Evolutionary conservation across 92 coral and sea anemone genomes (phyloP).

Genomic region (Heliopora coerulea): DNA sequence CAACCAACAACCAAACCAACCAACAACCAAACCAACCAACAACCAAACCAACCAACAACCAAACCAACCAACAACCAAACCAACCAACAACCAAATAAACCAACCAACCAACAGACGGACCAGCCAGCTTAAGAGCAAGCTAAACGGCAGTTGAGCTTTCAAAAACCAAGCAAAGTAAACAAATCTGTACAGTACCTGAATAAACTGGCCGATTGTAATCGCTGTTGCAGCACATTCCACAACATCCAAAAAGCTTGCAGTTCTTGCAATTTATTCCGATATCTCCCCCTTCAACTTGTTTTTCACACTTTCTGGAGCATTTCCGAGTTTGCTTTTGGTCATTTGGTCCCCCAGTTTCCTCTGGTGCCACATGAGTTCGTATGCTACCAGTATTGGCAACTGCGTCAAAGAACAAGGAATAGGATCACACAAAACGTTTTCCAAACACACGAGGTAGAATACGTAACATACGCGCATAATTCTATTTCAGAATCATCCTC

Average conservation of each 20-base stretch:
- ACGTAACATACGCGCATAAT: too few species aligned
- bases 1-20: neutral
- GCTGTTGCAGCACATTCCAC: slow-evolving; percentile 12
- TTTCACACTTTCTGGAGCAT: slow-evolving; percentile 15
- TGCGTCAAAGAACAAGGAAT: neutral
- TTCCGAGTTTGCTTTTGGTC: neutral
- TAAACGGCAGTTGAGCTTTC: too few species aligned
- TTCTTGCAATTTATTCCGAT: slow-evolving; percentile 3
- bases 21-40: neutral
- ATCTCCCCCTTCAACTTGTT: slow-evolving; percentile 11
- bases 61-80: neutral
- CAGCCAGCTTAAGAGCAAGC: neutral
- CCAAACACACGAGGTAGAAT: too few species aligned
- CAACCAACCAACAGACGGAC: neutral
- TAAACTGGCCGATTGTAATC: slow-evolving; percentile 5
- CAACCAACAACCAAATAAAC: neutral
- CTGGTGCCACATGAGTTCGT: neutral
- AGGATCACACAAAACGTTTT: too few species aligned
- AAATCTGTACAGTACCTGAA: neutral
- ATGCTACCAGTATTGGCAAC: neutral
- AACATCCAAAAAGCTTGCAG: slow-evolving; percentile 15
- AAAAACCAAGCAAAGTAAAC: too few species aligned
- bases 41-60: neutral
- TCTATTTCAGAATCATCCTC: too few species aligned
- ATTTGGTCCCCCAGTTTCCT: too few species aligned